These are phyloP conservation scores for Lanistes nyassanus DNA, from an alignment of 1,140 invertebrate genomes.

Conservation along the genomic window DNA sequence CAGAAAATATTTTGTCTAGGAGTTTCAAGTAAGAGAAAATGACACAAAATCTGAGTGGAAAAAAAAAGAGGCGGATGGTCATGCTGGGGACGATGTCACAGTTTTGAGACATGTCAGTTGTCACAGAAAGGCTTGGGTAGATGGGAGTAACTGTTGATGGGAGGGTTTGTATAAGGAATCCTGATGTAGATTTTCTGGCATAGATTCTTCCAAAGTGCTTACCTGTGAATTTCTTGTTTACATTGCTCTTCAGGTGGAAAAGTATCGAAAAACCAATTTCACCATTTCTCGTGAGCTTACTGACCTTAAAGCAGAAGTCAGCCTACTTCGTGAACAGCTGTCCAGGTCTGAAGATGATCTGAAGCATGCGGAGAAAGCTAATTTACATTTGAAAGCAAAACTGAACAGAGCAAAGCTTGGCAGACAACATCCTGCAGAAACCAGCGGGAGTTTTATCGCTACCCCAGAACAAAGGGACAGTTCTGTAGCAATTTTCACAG, in stretches of 20 bases:
- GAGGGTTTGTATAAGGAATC: too few species aligned
- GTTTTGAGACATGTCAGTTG: too few species aligned
- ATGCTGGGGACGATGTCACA: too few species aligned
- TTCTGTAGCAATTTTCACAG: neutral
- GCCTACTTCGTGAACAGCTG: slow-evolving; percentile 17
- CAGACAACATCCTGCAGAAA: slow-evolving; percentile 8
- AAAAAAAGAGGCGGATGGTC: too few species aligned
- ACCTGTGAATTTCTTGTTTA: too few species aligned
- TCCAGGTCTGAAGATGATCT: slow-evolving; percentile 16
- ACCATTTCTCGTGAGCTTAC: slow-evolving; percentile 3
- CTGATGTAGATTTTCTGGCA: too few species aligned
- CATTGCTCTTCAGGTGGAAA: slow-evolving; percentile 4
- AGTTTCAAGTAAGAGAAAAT: too few species aligned
- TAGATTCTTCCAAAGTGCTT: too few species aligned
- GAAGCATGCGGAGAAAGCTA: slow-evolving; percentile 15
- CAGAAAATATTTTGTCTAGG: too few species aligned
- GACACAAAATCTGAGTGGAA: too few species aligned
- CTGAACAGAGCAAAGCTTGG: neutral
- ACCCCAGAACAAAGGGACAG: slow-evolving; percentile 1
- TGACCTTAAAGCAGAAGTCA: neutral
- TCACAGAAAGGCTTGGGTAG: too few species aligned
- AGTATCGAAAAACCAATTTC: slow-evolving; percentile 11
- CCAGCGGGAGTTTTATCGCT: slow-evolving; percentile 14
- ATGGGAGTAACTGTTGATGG: too few species aligned
- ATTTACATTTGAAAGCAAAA: slow-evolving; percentile 4